Evolutionary conservation across 2,113 vertebrate species (phyloP).

Genomic region (Struthidea cinerea): DNA sequence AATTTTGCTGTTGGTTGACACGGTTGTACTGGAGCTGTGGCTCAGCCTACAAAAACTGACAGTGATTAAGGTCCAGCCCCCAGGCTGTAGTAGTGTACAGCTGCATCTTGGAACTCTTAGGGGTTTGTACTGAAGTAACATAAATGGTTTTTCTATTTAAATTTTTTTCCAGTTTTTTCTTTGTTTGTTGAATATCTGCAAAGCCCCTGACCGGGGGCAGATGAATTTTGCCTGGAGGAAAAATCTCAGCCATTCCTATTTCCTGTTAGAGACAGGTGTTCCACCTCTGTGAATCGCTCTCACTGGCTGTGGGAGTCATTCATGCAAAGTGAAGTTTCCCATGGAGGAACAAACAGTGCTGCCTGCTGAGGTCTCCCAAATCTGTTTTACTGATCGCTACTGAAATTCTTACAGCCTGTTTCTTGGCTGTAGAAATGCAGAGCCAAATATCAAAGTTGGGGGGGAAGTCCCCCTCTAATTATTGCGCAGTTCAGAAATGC

Average conservation of each 20-base stretch:
- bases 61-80: not conserved
- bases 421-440: not conserved
- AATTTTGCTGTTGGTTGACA: not conserved
- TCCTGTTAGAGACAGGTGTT: not conserved
- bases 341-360: not conserved
- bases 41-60: not conserved
- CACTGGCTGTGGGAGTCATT: not conserved
- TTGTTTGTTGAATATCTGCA: not conserved
- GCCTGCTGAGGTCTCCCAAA: not conserved
- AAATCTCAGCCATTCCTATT: not conserved
- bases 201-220: not conserved
- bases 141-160: not conserved
- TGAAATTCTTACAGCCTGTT: not conserved
- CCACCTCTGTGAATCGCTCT: not conserved
- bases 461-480: not conserved
- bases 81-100: not conserved
- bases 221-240: not conserved
- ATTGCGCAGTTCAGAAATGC: not conserved
- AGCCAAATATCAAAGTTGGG: not conserved
- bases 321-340: not conserved
- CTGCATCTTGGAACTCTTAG: not conserved
- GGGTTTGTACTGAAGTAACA: not conserved
- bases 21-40: not conserved
- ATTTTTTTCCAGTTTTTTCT: accelerated
- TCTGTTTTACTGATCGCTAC: not conserved